Evolutionary conservation across 1,140 invertebrate genomes (phyloP), one percentile per base, ranked within the genome.

Genomic region (Camponotus vicinus): DNA sequence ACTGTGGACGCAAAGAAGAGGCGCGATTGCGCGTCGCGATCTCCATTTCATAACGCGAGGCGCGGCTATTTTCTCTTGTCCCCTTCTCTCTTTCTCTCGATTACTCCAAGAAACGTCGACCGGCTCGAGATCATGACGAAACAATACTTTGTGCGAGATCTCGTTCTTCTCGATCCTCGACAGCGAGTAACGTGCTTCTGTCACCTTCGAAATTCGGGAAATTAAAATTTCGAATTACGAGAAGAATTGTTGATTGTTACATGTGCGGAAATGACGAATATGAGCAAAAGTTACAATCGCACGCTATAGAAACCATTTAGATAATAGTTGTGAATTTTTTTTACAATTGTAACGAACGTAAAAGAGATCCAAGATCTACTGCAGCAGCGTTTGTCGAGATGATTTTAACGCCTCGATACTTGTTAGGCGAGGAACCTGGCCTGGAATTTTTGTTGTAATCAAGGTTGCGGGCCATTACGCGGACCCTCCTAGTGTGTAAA

Each of bases 1-100:
- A 92, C 88, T 89, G 69, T 75, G 88, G 66, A 79, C 79, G 82
- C 79, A 69, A 66, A 61, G 82, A 85, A 71, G 78, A 88, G 76
- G 84, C 34, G 86, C 86, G 66, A 88, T 90, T 80, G 63, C 70
- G 78, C 42, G 55, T 70, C 73, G 67, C 78, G 63, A 88, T 89
- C 83, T 88, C 75, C 75, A 88, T 89, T 89, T 88, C 79, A 83
- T 61, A 63, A 37, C 64, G 69, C 80, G 42, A 86, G 86, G 80
- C 61, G 86, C 88, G 88, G 79, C 88, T 71, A 3, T 59, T 34
- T 27, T 37, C 27, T 61, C 6, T 42, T 15, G 21, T 21, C 21
- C 21, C 21, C 21, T 21, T 21, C 21, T 32, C 11, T 55, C 13
- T 49, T 18, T 78, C 13, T 55, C 52, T 34, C 49, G 61, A 79